Conservation (phyloP, 2,888 invertebrate species). For the Apamea crenata region DNA sequence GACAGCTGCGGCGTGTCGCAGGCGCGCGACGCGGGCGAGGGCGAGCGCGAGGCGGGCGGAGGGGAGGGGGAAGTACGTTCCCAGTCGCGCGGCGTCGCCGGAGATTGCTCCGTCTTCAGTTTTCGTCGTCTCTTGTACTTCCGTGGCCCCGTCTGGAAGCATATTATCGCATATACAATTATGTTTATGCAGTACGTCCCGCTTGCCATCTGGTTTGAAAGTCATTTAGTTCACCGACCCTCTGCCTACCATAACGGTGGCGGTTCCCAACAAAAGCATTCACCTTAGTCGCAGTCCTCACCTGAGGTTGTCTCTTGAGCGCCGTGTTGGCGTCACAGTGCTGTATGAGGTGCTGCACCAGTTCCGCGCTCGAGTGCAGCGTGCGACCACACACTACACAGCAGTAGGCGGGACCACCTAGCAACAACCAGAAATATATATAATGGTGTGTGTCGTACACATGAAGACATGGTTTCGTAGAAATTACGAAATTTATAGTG, state of each 20-base stretch:
- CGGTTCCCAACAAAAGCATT: conserved; percentile 8
- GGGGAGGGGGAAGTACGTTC: conserved; percentile 63
- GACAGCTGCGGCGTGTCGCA: conserved; percentile 47
- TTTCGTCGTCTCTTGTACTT: conserved; percentile 95
- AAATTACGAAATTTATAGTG: not conserved
- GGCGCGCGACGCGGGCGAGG: conserved; percentile 66
- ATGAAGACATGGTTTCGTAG: not conserved
- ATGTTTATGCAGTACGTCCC: not conserved
- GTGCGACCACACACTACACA: conserved; percentile 94
- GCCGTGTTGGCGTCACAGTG: conserved; percentile 97
- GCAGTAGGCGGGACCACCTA: conserved; percentile 91
- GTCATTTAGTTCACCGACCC: not conserved
- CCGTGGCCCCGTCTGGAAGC: conserved; percentile 92
- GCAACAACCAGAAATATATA: conserved; percentile 6
- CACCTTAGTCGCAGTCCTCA: conserved; percentile 66
- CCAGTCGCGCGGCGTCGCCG: conserved; percentile 72
- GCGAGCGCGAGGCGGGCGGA: conserved; percentile 64
- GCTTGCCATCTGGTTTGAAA: not conserved
- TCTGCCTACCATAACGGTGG: not conserved
- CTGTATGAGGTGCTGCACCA: conserved; percentile 95
- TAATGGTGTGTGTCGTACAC: not conserved
- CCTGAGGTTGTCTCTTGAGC: conserved; percentile 93
- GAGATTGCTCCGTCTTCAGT: conserved; percentile 87
- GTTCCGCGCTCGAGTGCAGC: conserved; percentile 93
- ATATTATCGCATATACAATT: not conserved